Conservation (phyloP, 2,888 invertebrate species). For the Fabriciana adippe region DNA sequence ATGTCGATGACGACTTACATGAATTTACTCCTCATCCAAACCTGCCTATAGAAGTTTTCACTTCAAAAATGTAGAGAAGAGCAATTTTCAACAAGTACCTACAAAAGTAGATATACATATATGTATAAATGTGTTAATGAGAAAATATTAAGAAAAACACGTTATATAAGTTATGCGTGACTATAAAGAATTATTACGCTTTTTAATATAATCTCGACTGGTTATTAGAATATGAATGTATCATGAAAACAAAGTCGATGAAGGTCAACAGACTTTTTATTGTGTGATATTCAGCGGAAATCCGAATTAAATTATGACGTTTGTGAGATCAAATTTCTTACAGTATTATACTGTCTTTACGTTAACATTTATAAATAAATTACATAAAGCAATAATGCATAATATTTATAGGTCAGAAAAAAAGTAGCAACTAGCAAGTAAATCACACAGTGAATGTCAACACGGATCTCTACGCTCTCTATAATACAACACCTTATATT, state of each 20-base stretch:
- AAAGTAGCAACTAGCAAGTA: neutral
- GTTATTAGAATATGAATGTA: neutral
- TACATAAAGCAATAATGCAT: neutral
- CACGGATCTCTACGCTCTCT: slow-evolving; percentile 56
- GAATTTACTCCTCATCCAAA: too few species aligned
- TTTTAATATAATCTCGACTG: slow-evolving; percentile 4
- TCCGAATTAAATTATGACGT: slow-evolving; percentile 2
- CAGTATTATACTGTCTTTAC: neutral
- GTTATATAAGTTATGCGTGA: neutral
- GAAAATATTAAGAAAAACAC: neutral
- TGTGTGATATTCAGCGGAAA: slow-evolving; percentile 3
- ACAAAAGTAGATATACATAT: too few species aligned
- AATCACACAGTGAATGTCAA: slow-evolving; percentile 21
- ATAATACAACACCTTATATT: slow-evolving; percentile 59
- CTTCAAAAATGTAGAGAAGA: too few species aligned
- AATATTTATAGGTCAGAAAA: neutral
- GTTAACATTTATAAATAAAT: too few species aligned
- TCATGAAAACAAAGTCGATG: slow-evolving; percentile 19
- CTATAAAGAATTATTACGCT: neutral
- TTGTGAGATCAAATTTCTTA: neutral
- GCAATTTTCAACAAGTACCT: too few species aligned
- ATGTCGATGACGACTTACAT: too few species aligned
- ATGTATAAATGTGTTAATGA: neutral
- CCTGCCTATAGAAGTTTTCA: too few species aligned
- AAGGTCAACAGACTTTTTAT: slow-evolving; percentile 1